Percentiles rank a stretch among this genome's conserved stretches.
Evolutionary conservation across 2,797 vertebrate species (phyloP).

Genomic region (Pithecia hirsuta): DNA sequence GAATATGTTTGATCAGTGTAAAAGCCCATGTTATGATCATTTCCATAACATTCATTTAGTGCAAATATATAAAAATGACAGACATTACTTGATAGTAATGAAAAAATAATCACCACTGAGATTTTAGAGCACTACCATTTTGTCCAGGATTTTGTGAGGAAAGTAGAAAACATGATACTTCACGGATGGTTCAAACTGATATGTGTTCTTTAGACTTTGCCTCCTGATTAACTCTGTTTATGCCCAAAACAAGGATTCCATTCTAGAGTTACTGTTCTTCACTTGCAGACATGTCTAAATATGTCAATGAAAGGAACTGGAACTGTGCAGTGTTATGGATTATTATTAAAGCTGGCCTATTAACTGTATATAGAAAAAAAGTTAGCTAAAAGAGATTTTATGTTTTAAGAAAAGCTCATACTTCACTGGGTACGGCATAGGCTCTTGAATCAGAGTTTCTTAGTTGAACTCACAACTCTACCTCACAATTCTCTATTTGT

Average conservation of each 20-base stretch:
- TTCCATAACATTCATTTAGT: background rate
- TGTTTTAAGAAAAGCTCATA: background rate
- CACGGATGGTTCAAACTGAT: background rate
- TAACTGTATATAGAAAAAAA: background rate
- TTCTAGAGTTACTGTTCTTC: background rate
- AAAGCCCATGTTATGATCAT: background rate
- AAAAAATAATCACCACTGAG: background rate
- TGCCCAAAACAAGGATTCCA: background rate
- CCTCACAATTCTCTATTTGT: background rate
- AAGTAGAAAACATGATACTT: background rate
- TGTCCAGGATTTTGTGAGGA: slow-evolving; percentile 11
- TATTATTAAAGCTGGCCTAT: background rate
- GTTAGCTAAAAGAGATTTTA: background rate
- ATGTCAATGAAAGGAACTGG: background rate
- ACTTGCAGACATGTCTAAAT: background rate
- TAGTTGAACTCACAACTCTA: background rate
- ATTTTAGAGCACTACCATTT: background rate
- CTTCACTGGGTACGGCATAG: background rate
- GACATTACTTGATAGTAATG: background rate
- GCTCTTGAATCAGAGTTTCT: background rate
- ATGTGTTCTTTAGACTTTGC: background rate
- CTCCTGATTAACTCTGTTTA: background rate
- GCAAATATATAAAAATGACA: background rate
- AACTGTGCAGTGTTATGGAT: background rate
- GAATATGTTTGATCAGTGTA: background rate